Evolutionary conservation across 2,797 vertebrate genomes (phyloP), one percentile per base, ranked within the genome.

Genomic region (Odontamblyopus lacepedii): DNA sequence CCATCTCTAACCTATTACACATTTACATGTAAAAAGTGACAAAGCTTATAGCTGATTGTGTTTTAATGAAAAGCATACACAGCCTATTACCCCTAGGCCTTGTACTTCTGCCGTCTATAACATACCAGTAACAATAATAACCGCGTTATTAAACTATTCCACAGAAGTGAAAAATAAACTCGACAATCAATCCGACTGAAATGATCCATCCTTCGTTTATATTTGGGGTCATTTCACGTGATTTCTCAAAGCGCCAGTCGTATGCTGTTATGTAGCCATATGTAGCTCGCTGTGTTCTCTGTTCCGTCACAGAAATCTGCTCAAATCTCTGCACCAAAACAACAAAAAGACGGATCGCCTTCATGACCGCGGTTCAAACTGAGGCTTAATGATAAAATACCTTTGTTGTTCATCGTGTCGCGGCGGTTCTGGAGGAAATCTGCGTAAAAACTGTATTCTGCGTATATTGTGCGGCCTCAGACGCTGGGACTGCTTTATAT

Each of bases 371-470:
- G 11, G 44, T n/a, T n/a, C 0, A 48, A 27, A 71, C 50, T 2
- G 16, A 5, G 55, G 61, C n/a, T 19, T 11, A 4, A 11, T 2
- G 55, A 61, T 35, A 8, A 85, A 77, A 82, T 89, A 95, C 94
- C 94, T 95, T 95, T 95, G 90, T 94, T 95, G 85, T 95, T 95
- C 94, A 95, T 95, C 73, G 84, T 91, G 84, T 77, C 83, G 79
- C 70, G 61, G 35, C 71, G 82, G 59, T 89, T 56, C 44, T 78
- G 68, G 74, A 63, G 63, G 67, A 72, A 83, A 63, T 83, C 75
- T 11, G 82, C 48, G 13, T 72, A 62, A 62, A 63, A 80, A 72
- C 63, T 67, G 74, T 81, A 76, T 77, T 86, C 84, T 82, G 82
- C 81, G 85, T 78, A 44, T 91, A 67, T 89, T 78, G 73, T 81